A percentile compares a stretch with the other conserved stretches of the same genome.
These are phyloP conservation scores for Merops nubicus DNA, from an alignment of 2,113 vertebrate species.

Conservation along the genomic window DNA sequence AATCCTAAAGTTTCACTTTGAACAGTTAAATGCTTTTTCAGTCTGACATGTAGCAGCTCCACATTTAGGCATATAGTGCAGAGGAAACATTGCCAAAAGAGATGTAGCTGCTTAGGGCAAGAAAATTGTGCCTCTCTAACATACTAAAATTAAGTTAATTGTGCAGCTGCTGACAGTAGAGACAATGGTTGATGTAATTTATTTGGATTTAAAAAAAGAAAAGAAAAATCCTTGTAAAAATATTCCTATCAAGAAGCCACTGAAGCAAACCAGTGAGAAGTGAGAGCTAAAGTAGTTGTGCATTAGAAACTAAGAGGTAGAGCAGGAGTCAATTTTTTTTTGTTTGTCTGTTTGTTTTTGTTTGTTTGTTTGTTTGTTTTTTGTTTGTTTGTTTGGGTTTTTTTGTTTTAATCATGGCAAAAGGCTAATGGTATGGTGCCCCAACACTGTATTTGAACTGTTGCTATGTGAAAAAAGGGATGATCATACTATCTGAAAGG, in stretches of 20 bases:
- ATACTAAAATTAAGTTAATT: neutral
- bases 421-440: neutral
- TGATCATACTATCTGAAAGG: neutral
- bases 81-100: neutral
- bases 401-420: neutral
- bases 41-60: neutral
- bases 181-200: slow-evolving; percentile 2
- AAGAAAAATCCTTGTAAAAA: neutral
- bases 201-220: neutral
- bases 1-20: neutral
- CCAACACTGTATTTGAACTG: neutral
- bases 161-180: neutral
- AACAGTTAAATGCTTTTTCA: neutral
- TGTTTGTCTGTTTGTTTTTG: too few species aligned
- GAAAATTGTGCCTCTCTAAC: neutral
- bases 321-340: neutral
- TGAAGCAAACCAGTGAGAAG: neutral
- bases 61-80: neutral
- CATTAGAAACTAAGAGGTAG: neutral
- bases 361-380: too few species aligned
- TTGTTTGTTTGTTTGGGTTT: too few species aligned
- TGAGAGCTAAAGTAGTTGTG: neutral
- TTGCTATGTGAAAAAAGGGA: neutral
- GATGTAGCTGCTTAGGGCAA: neutral
- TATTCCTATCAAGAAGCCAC: neutral